A percentile compares a stretch with the other conserved stretches of the same genome.
Conservation (phyloP, 2,888 invertebrate genomes). For the Platycheirus albimanus region DNA sequence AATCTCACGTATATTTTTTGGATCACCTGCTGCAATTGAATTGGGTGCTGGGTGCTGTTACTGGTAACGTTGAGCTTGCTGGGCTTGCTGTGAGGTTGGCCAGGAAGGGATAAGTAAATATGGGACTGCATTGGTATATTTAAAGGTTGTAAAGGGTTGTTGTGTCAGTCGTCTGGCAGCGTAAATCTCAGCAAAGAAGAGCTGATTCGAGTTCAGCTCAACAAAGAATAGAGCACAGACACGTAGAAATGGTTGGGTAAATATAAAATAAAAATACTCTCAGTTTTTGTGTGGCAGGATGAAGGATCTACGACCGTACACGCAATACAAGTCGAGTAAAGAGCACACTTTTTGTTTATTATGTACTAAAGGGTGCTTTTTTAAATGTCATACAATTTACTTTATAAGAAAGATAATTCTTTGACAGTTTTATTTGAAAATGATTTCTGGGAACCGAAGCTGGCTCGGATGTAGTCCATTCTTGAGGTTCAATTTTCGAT, state of each 20-base stretch:
- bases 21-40: conserved; percentile 72
- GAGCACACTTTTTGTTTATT: no score
- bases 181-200: conserved; percentile 11
- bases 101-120: conserved; percentile 56
- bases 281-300: conserved; percentile 19
- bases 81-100: conserved; percentile 15
- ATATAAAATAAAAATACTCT: conserved; percentile 63
- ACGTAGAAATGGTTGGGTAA: conserved; percentile 42
- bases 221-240: conserved; percentile 43
- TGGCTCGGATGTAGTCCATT: no score
- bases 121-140: conserved; percentile 40
- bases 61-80: not conserved
- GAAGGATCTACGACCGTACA: conserved; percentile 1
- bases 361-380: no score
- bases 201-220: conserved; percentile 22
- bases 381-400: no score
- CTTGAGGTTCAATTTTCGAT: no score
- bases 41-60: conserved; percentile 17
- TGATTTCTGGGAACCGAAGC: no score
- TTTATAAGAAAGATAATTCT: no score
- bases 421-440: no score
- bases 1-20: conserved; percentile 72
- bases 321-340: not conserved
- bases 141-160: conserved; percentile 11
- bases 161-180: conserved; percentile 26